Percentiles rank a stretch among this genome's conserved stretches.
Conservation (phyloP, 2,888 invertebrate genomes). For the Opisthograptis luteolata region DNA sequence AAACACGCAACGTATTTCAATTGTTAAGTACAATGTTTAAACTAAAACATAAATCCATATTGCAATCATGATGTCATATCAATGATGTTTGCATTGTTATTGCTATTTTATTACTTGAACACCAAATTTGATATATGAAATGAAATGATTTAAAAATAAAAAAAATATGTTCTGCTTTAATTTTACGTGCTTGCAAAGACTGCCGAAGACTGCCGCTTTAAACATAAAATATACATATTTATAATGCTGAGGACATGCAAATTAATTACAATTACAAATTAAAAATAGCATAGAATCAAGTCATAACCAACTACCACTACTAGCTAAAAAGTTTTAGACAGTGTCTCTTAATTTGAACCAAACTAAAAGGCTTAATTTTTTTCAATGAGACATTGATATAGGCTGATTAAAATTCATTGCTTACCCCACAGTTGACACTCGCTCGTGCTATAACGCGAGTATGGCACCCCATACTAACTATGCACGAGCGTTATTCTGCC, state of each 20-base stretch:
- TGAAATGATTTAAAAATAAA: not conserved
- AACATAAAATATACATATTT: too few relatives aligned
- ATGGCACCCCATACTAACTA: slow-evolving; percentile 25
- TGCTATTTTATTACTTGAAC: slow-evolving; percentile 27
- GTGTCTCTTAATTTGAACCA: not conserved
- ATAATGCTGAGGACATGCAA: too few relatives aligned
- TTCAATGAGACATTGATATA: slow-evolving; percentile 3
- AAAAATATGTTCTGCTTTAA: too few relatives aligned
- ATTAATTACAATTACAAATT: too few relatives aligned
- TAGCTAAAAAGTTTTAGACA: too few relatives aligned
- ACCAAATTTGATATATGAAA: not conserved
- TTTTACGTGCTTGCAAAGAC: too few relatives aligned
- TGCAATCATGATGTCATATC: slow-evolving; percentile 58
- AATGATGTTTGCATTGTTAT: slow-evolving; percentile 56
- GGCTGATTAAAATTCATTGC: slow-evolving; percentile 52
- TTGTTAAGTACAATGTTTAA: slow-evolving; percentile 57
- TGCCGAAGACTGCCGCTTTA: too few relatives aligned
- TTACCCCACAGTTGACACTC: slow-evolving; percentile 44
- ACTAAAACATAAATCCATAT: slow-evolving; percentile 48
- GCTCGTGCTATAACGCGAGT: slow-evolving; percentile 40
- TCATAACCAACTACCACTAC: too few relatives aligned
- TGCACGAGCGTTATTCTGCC: slow-evolving; percentile 40
- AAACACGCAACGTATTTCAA: slow-evolving; percentile 60
- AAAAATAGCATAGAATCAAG: too few relatives aligned
- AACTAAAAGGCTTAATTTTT: not conserved